A percentile compares a stretch with the other conserved stretches of the same genome.
These are phyloP conservation scores for Coregonus ussuriensis DNA, from an alignment of 2,797 vertebrate species.

Conservation along the genomic window DNA sequence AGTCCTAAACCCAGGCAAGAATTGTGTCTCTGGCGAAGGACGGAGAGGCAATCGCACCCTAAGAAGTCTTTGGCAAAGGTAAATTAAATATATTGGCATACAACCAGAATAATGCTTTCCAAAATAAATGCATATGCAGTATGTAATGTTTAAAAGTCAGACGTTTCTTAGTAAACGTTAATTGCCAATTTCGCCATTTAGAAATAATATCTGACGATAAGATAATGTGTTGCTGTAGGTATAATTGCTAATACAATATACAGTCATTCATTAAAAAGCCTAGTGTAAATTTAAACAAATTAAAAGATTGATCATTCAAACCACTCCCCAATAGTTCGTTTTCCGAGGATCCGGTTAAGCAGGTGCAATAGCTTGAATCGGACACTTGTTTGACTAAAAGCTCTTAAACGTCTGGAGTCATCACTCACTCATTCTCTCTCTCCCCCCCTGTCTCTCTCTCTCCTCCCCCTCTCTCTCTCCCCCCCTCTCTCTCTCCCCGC, in stretches of 20 bases:
- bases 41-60: constrained; percentile 46
- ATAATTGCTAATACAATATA: background rate
- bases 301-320: constrained; percentile 1
- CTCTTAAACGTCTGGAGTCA: background rate
- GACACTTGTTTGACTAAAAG: constrained; percentile 19
- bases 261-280: background rate
- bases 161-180: background rate
- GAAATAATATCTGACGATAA: background rate
- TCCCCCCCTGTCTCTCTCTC: no score
- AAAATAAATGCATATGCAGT: background rate
- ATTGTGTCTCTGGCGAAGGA: constrained; percentile 29
- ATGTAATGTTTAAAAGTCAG: constrained; percentile 2
- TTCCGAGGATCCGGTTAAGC: constrained; percentile 4
- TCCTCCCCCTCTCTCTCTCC: background rate
- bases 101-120: background rate
- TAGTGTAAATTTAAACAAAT: background rate
- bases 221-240: background rate
- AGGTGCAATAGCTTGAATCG: constrained; percentile 18
- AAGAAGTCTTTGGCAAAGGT: constrained; percentile 71
- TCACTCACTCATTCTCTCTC: background rate
- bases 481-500: background rate
- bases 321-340: background rate
- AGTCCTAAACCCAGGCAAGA: constrained; percentile 27
- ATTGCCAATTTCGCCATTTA: background rate
- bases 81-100: constrained; percentile 14